Evolutionary conservation across 2,888 invertebrate genomes (phyloP), one percentile per base, ranked within the genome.

Genomic region (Lucinisca nassula): DNA sequence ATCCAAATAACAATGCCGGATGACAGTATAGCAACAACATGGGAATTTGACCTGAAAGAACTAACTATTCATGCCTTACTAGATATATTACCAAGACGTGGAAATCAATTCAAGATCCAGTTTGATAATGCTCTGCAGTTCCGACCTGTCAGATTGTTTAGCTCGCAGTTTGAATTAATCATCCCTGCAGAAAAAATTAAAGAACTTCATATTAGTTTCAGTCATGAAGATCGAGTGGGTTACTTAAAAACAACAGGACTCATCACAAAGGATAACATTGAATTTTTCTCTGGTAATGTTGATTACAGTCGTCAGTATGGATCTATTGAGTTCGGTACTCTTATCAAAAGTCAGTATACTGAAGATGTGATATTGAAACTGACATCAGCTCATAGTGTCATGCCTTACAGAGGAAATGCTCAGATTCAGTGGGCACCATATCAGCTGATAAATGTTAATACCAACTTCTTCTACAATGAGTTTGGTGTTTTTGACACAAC

Each of bases 391-490:
- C 89, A 91, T 75, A 89, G 90, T 24, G 81, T 85, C 10, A 87
- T 89, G 86, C 92, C 92, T 58, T 91, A 91, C 72, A 85, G 81
- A 14, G 85, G 88, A n/a, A 74, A 88, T 32, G 67, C 90, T n/a
- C 84, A 89, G 35, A n/a, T 89, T 12, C 45, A 86, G 70, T 93
- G 91, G 92, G 85, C 91, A 21, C 88, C 90, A n/a, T 45, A 83
- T 58, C 85, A 88, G 32, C 74, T 58, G 0, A 87, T 93, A 24
- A 49, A 32, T 17, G 77, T 87, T 17, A 90, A 87, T 14, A 78
- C 82, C 6, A 83, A 74, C 32, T 6, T 88, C n/a, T 85, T 78
- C 38, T 88, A 67, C 30, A 87, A 85, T 61, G 76, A 90, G 30
- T 88, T 87, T 85, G 90, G 90, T 24, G 61, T 75, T 8, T 78